Percentiles rank a stretch among this genome's conserved stretches.
phyloP scores from a whole-genome alignment of 1,140 invertebrate species.

The Apis cerana region DNA sequence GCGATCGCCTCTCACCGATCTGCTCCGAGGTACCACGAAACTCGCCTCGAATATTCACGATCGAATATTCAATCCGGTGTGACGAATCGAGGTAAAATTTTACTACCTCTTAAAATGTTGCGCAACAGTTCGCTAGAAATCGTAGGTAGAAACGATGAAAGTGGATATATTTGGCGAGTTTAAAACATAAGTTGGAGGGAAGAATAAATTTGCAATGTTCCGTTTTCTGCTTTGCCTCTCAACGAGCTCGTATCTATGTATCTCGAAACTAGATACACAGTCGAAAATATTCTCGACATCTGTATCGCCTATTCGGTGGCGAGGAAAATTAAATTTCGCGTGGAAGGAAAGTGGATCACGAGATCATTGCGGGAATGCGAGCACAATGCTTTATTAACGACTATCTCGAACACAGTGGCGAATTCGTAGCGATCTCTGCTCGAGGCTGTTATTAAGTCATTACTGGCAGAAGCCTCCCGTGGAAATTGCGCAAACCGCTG shows the following conservation, averaged over 20 bases:
- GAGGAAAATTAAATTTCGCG: not conserved
- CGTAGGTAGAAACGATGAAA: not conserved
- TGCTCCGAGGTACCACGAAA: not conserved
- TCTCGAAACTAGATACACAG: not conserved
- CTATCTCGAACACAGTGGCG: not conserved
- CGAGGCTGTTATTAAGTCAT: conserved; percentile 7
- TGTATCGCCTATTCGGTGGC: not conserved
- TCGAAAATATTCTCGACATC: not conserved
- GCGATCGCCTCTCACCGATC: not conserved
- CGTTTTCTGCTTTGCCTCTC: no score
- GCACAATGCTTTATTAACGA: conserved; percentile 9
- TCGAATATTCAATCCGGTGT: conserved; percentile 21
- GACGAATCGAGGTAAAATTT: conserved; percentile 25
- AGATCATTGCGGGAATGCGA: not conserved
- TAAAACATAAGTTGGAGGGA: no score
- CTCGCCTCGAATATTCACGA: not conserved
- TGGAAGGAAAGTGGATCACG: not conserved
- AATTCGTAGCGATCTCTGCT: not conserved
- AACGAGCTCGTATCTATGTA: not conserved
- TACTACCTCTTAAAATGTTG: not conserved
- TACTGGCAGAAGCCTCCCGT: not conserved
- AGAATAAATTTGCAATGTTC: no score
- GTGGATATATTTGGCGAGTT: no score
- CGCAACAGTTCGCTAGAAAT: conserved; percentile 19
- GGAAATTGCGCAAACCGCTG: not conserved